Evolutionary conservation across 2,113 vertebrate genomes (phyloP), one percentile per base, ranked within the genome.

Genomic region (Toxostoma redivivum): DNA sequence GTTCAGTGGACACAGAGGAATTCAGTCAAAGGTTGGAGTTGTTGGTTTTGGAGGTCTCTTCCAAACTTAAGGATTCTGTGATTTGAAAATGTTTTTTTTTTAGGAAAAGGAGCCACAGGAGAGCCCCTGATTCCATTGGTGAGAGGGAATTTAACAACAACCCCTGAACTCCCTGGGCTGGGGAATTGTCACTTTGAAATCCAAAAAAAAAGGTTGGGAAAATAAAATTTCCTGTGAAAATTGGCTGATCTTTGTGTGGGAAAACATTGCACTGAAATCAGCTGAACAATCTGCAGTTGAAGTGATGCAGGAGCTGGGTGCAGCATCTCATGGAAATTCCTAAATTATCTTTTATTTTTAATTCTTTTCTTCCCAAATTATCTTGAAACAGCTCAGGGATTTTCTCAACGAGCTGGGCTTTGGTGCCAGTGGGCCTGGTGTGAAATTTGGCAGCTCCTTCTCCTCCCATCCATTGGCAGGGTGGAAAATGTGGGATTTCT

Each of bases 101-200:
- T 30, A 22, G 16, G 16, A 17, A 51, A 25, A 6, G 6, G 11
- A 79, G 48, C 10, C 81, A 42, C 25, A 9, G 44, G 56, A 38
- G 7, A 74, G 7, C 23, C 25, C 42, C 38, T 9, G 54, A 3
- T 20, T 12, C 11, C 12, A 3, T 0, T 3, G 47, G 24, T 1
- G 4, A 69, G 72, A 18, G 22, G 28, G 58, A 44, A 45, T 50
- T 65, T 7, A 64, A 30, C 33, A 11, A 4, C 0, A 42, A 30
- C 38, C 11, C 12, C 47, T 17, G 51, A 30, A 19, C 37, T 57
- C 60, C 40, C 66, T 12, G 22, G 25, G 54, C 44, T 35, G 56
- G 33, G n/a, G 7, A 1, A 1, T 3, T 31, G 47, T 1, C 17
- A 2, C 61, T 57, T 30, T 2, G 20, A 62, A 70, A 86, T 7